A percentile compares a stretch with the other conserved stretches of the same genome.
phyloP scores from a whole-genome alignment of 2,888 invertebrate genomes.

The Tridacna crocea region DNA sequence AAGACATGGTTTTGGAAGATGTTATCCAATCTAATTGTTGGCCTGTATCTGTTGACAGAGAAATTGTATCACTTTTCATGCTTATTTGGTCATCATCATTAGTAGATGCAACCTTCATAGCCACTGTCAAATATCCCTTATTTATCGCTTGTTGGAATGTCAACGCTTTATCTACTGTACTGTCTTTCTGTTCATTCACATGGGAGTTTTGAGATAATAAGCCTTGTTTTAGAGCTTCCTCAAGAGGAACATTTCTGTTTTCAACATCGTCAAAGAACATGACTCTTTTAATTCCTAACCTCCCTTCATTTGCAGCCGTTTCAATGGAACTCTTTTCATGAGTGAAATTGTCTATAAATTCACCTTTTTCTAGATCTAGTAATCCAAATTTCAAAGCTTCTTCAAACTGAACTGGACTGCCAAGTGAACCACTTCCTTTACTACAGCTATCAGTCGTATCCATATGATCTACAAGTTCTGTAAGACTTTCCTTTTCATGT shows the following conservation, averaged over 20 bases:
- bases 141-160: conserved; percentile 62
- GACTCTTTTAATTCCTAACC: conserved; percentile 88
- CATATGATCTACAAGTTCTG: not conserved
- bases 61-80: conserved; percentile 58
- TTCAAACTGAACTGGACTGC: conserved; percentile 63
- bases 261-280: conserved; percentile 53
- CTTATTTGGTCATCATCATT: conserved; percentile 46
- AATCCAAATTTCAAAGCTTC: conserved; percentile 66
- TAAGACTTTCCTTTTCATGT: not conserved
- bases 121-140: conserved; percentile 48
- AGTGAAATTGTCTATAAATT: conserved; percentile 64
- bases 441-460: not conserved
- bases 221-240: conserved; percentile 55
- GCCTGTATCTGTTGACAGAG: conserved; percentile 42
- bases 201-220: conserved; percentile 30
- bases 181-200: conserved; percentile 1
- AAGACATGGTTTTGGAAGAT: conserved; percentile 71
- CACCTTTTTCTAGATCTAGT: conserved; percentile 63
- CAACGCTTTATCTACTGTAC: conserved; percentile 27
- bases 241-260: conserved; percentile 52
- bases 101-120: conserved; percentile 29
- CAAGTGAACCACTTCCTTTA: conserved; percentile 22
- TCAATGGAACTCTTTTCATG: conserved; percentile 85
- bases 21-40: conserved; percentile 62
- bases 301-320: conserved; percentile 91